Evolutionary conservation across 2,113 vertebrate species (phyloP), one percentile per base, ranked within the genome.

Genomic region (Pithys albifrons): DNA sequence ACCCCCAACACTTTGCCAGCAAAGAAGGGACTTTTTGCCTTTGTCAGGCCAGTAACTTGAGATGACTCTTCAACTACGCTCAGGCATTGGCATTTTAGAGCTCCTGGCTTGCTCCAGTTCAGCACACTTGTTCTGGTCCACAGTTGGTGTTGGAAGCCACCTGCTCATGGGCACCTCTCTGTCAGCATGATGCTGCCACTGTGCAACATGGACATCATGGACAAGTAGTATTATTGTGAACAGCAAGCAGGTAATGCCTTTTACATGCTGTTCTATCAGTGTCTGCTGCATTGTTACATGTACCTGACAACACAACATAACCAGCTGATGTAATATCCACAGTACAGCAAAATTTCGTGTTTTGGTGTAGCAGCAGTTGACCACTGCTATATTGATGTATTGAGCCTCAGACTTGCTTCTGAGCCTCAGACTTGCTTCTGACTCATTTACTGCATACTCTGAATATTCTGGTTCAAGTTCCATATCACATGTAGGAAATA

Each of bases 241-340:
- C 13, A 37, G 14, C 17, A n/a, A 70, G 25, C 23, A 46, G 23
- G 27, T 3, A 3, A 6, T 29, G 45, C 41, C 61, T 49, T 46
- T 80, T 85, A 27, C 19, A 2, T 19, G 17, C 43, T 57, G 15
- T 52, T 76, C 81, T 49, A 48, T 70, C 29, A 15, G 14, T 61
- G 24, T 46, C 65, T 82, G 16, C 35, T 61, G 35, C 28, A 19
- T n/a, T 61, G 41, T 28, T 62, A 28, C 7, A 6, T 16, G 69
- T 55, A 88, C 29, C 46, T 52, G 70, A 22, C 4, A 10, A 29
- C 7, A 1, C 0, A 0, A 6, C 25, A 14, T 33, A 48, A 35
- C 14, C 37, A 62, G n/a, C 46, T 82, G 78, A 7, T 82, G 6
- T 29, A 33, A 78, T 19, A 66, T 1, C 51, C 61, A 54, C 43